Evolutionary conservation across 2,113 vertebrate species (phyloP).

Genomic region (Abramis brama): DNA sequence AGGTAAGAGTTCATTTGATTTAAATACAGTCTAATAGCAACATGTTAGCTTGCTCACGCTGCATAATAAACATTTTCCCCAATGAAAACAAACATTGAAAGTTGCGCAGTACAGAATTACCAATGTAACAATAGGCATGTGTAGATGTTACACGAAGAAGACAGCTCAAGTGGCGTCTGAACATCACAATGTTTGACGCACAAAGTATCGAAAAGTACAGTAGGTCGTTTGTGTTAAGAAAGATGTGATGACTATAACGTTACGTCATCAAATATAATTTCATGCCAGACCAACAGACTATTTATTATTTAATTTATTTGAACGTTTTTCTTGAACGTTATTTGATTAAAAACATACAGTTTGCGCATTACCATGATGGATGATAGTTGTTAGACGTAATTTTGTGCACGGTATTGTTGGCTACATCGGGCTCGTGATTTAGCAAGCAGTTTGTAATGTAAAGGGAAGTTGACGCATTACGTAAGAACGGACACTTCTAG

Average conservation of each 20-base stretch:
- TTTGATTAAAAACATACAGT: background rate
- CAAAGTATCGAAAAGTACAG: background rate
- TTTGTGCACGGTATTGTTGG: background rate
- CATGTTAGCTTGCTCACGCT: background rate
- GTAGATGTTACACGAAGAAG: background rate
- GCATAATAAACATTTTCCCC: background rate
- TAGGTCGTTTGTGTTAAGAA: background rate
- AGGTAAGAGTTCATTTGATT: constrained; percentile 58
- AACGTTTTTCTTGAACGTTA: background rate
- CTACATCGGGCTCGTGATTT: background rate
- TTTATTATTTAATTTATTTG: background rate
- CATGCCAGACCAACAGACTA: background rate
- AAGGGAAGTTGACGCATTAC: background rate
- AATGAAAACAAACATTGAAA: background rate
- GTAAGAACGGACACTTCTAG: background rate
- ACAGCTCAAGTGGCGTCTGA: background rate
- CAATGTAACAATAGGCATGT: background rate
- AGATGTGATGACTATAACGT: background rate
- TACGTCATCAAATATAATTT: background rate
- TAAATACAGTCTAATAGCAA: background rate
- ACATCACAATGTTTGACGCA: background rate
- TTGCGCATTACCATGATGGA: background rate
- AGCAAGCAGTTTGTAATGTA: background rate
- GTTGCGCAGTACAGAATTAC: constrained; percentile 11
- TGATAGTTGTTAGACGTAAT: background rate